These are phyloP conservation scores for Scomberomorus guttatus DNA, from an alignment of 2,797 vertebrate species.

Conservation along the genomic window DNA sequence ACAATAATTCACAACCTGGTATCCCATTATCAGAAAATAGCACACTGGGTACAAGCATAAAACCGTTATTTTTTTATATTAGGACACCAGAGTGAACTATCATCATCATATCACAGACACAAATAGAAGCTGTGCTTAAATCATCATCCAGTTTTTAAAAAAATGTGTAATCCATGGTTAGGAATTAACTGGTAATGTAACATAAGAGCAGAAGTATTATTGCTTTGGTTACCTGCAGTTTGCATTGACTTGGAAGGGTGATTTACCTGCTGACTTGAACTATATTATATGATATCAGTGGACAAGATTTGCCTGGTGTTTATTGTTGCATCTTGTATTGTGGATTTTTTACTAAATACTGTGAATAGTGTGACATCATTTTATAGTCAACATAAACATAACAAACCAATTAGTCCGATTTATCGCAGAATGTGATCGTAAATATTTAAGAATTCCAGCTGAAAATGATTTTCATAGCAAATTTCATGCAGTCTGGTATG, in stretches of 20 bases:
- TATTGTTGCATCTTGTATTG: neutral
- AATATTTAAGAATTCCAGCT: neutral
- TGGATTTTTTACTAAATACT: neutral
- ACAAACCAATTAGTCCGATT: conserved; percentile 15
- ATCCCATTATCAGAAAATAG: conserved; percentile 17
- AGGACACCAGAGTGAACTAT: conserved; percentile 9
- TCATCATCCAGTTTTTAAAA: neutral
- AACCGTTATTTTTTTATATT: neutral
- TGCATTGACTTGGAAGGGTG: neutral
- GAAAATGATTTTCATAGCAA: conserved; percentile 9
- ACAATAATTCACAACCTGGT: neutral
- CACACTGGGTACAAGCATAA: conserved; percentile 1
- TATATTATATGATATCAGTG: neutral
- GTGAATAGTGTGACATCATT: neutral
- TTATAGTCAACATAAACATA: conserved; percentile 4
- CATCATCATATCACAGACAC: neutral
- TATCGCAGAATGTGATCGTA: neutral
- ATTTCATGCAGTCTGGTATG: conserved; percentile 49
- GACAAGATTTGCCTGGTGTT: neutral
- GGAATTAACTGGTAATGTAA: neutral
- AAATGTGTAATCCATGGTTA: neutral
- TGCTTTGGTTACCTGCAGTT: conserved; percentile 31
- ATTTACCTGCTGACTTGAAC: neutral
- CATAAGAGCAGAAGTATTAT: conserved; percentile 33
- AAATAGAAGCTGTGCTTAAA: neutral